These are phyloP conservation scores for Pelagia noctiluca DNA, from an alignment of 30 jellyfish, hydroid and myxozoan genomes.

Conservation along the genomic window DNA sequence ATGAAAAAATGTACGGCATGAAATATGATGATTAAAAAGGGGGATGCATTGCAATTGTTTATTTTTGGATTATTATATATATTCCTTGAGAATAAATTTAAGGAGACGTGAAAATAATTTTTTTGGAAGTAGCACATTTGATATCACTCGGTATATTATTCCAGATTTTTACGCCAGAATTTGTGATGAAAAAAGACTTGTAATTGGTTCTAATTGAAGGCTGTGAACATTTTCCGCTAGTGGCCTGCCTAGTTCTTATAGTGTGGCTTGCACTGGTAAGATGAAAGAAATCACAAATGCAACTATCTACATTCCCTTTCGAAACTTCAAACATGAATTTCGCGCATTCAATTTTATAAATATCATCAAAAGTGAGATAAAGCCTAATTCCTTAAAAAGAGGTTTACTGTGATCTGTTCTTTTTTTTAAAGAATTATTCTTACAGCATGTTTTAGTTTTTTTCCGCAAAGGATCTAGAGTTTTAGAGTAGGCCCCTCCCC, in stretches of 20 bases:
- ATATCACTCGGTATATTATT: not conserved
- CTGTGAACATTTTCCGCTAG: conserved; percentile 7
- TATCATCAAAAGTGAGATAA: not conserved
- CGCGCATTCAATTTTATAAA: not conserved
- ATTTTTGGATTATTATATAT: no score
- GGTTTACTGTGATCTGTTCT: conserved; percentile 23
- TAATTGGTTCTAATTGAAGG: conserved; percentile 12
- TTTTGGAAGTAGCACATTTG: no score
- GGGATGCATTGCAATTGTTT: not conserved
- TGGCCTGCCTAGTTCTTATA: not conserved
- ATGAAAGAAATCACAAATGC: not conserved
- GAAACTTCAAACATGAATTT: conserved; percentile 1
- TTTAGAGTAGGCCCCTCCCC: conserved; percentile 9
- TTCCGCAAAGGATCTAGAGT: not conserved
- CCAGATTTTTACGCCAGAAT: conserved; percentile 1
- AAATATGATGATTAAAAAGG: not conserved
- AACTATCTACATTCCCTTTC: conserved; percentile 1
- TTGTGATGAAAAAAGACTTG: not conserved
- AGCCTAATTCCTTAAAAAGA: not conserved
- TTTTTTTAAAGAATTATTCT: not conserved
- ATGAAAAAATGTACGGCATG: not conserved
- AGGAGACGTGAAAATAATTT: no score
- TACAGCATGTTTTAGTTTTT: not conserved
- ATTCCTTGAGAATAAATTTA: no score
- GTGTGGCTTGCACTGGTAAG: conserved; percentile 19